Evolutionary conservation across 2,113 vertebrate species (phyloP).

Genomic region (Nesoenas mayeri): DNA sequence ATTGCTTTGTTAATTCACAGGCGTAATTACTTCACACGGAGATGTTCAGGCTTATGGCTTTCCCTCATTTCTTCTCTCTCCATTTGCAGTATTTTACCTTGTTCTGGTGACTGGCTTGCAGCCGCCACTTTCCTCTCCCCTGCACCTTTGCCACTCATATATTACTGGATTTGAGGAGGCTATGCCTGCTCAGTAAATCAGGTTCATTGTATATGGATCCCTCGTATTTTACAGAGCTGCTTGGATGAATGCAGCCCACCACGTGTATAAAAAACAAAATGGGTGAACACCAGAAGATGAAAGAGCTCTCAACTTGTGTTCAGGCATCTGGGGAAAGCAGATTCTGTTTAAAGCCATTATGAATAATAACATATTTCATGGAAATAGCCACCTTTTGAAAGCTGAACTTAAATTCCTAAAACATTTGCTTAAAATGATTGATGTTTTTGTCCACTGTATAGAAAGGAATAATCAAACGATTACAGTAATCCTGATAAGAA

Average conservation of each 20-base stretch:
- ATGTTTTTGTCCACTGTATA: constrained; percentile 28
- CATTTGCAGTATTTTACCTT: background rate
- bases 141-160: background rate
- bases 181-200: background rate
- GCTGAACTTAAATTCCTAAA: constrained; percentile 25
- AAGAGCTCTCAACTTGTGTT: constrained; percentile 9
- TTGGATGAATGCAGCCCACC: background rate
- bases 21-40: background rate
- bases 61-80: background rate
- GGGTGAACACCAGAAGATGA: background rate
- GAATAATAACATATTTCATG: constrained; percentile 42
- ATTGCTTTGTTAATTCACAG: background rate
- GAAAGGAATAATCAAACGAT: constrained; percentile 41
- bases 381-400: constrained; percentile 32
- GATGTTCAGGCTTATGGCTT: background rate
- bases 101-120: background rate
- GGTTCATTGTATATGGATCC: background rate
- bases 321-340: background rate
- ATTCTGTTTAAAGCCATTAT: constrained; percentile 34
- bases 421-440: constrained; percentile 38
- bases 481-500: constrained; percentile 35
- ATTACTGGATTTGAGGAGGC: background rate
- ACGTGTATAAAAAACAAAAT: background rate
- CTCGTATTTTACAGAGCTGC: background rate
- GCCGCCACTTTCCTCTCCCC: background rate